Percentiles rank a stretch among this genome's conserved stretches.
These are phyloP conservation scores for Phalloptychus januarius DNA, from an alignment of 2,797 vertebrate genomes.

Conservation along the genomic window DNA sequence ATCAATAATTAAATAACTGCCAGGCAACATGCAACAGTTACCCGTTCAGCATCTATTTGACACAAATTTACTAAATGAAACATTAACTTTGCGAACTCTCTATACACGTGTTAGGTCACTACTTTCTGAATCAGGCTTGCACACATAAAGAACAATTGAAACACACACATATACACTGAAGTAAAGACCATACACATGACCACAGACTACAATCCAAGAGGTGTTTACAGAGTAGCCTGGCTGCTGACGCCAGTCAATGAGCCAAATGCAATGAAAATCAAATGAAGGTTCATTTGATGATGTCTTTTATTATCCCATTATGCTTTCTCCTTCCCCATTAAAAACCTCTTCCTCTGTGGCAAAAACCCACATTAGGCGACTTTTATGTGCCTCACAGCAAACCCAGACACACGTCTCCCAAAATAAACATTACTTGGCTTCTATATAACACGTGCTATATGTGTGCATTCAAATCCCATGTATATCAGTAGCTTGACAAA, in stretches of 20 bases:
- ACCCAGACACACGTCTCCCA: conserved; percentile 18
- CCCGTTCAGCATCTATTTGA: conserved; percentile 18
- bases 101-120: conserved; percentile 18
- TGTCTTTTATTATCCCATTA: conserved; percentile 84
- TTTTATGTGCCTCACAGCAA: conserved; percentile 45
- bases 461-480: conserved; percentile 39
- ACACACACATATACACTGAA: conserved; percentile 20
- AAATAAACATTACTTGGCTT: conserved; percentile 44
- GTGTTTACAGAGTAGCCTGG: conserved; percentile 71
- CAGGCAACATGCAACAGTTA: conserved; percentile 38
- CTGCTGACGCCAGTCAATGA: conserved; percentile 74
- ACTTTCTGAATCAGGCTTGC: conserved; percentile 22
- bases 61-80: conserved; percentile 30
- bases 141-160: conserved; percentile 22
- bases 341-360: conserved; percentile 51
- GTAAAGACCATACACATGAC: conserved; percentile 38
- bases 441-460: conserved; percentile 17
- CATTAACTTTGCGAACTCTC: conserved; percentile 52
- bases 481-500: conserved; percentile 10
- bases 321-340: conserved; percentile 72
- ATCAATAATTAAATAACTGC: conserved; percentile 48
- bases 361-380: conserved; percentile 55
- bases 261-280: conserved; percentile 82
- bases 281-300: conserved; percentile 74
- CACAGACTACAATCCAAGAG: conserved; percentile 49